A percentile compares a stretch with the other conserved stretches of the same genome.
Evolutionary conservation across 2,113 vertebrate species (phyloP).

Genomic region (Sterna hirundo): DNA sequence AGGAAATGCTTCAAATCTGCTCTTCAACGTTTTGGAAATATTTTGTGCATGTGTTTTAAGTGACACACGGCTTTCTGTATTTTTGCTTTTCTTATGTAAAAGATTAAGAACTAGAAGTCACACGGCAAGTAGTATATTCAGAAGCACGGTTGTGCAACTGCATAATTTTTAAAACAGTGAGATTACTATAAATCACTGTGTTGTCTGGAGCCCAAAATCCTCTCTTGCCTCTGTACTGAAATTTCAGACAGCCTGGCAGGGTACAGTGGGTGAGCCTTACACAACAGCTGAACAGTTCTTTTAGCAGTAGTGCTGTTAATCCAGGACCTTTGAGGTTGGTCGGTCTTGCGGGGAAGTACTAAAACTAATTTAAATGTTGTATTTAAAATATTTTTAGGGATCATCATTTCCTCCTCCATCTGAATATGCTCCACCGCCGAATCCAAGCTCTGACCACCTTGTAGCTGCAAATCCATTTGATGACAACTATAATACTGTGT

Average conservation of each 20-base stretch:
- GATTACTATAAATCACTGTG: neutral
- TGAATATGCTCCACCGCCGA: conserved; percentile 86
- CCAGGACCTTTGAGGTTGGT: neutral
- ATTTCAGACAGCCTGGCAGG: conserved; percentile 30
- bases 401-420: conserved; percentile 78
- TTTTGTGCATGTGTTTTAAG: neutral
- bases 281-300: conserved; percentile 10
- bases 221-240: neutral
- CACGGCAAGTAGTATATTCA: neutral
- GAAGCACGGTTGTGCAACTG: neutral
- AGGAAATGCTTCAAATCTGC: neutral
- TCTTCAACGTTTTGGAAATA: neutral
- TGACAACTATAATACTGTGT: conserved; percentile 79
- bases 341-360: neutral
- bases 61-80: neutral
- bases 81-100: neutral
- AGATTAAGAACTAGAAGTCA: neutral
- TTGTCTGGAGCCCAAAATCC: neutral
- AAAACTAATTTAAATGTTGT: conserved; percentile 45
- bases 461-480: conserved; percentile 89
- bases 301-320: neutral
- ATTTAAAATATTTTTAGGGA: conserved; percentile 75
- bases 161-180: neutral
- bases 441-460: conserved; percentile 85
- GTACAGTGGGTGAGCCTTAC: neutral